Percentiles rank a stretch among this genome's conserved stretches.
phyloP scores from a whole-genome alignment of 2,888 invertebrate genomes.

The Xanthia icteritia region DNA sequence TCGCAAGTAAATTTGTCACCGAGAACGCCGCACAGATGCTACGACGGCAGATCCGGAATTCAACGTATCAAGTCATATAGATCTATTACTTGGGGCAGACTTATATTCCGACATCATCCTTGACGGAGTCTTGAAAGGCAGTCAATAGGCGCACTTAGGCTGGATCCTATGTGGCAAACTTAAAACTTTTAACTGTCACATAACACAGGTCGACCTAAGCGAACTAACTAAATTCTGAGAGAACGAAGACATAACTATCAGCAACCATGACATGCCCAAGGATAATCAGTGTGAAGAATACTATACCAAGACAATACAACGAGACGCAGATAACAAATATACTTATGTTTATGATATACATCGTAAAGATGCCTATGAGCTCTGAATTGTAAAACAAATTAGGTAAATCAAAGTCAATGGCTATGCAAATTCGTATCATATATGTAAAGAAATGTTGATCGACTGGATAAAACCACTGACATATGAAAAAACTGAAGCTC shows the following conservation, averaged over 20 bases:
- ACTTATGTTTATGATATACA: too few relatives aligned
- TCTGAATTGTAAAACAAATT: neutral
- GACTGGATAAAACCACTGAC: too few relatives aligned
- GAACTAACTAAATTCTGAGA: too few relatives aligned
- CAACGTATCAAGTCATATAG: neutral
- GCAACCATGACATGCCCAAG: neutral
- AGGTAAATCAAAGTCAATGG: slow-evolving; percentile 29
- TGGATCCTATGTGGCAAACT: slow-evolving; percentile 46
- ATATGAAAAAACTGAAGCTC: too few relatives aligned
- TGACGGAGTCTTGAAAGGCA: too few relatives aligned
- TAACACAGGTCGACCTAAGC: too few relatives aligned
- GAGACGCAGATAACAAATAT: slow-evolving; percentile 28
- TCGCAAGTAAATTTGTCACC: slow-evolving; percentile 14
- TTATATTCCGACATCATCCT: too few relatives aligned
- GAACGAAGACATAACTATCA: too few relatives aligned
- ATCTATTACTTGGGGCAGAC: slow-evolving; percentile 10
- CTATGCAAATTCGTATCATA: too few relatives aligned
- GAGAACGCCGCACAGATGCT: slow-evolving; percentile 25
- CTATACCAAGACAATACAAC: slow-evolving; percentile 14
- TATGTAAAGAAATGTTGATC: too few relatives aligned
- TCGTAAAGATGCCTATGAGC: slow-evolving; percentile 22
- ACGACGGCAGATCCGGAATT: slow-evolving; percentile 7
- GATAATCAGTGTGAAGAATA: slow-evolving; percentile 24
- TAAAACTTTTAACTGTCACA: slow-evolving; percentile 30
- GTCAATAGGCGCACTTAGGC: slow-evolving; percentile 29